Base-by-base conservation (phyloP, 2,888 invertebrate genomes). In the Xestobium rufovillosum region DNA sequence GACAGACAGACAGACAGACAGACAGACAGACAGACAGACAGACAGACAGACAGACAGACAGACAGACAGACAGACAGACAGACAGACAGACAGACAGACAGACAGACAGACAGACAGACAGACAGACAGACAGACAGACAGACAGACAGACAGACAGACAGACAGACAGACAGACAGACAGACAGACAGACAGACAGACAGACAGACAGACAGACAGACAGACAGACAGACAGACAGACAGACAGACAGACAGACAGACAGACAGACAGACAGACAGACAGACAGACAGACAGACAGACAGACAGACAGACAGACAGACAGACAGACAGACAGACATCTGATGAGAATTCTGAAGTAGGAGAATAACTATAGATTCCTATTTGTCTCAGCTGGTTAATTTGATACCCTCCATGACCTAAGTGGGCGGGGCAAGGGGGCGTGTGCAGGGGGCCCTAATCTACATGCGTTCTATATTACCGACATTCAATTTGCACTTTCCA, bases 1-100 rank as follows among this genome's bases (percentile, higher is more conserved):
- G 23, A 23, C 23, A 23, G 23, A 23, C 23, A 23, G 23, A 23
- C 23, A 23, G 23, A 23, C 23, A 23, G 23, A 23, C 23, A 23
- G 23, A 23, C 23, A 23, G 23, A 23, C 23, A 23, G 23, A 23
- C 23, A 23, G 23, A 23, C 23, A 23, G 23, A 23, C 23, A 23
- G 23, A 23, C 23, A 23, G 23, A 23, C 23, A 23, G 23, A 23
- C 23, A 23, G 23, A 23, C 23, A 23, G 23, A 23, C 23, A 23
- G 23, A 23, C 23, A 23, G 23, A 23, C 23, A 23, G 23, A 23
- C 23, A 23, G 23, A 23, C 23, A 23, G 23, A 23, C 23, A 23
- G 23, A 23, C 23, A 23, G 23, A 23, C 23, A 23, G 23, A 23
- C 23, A 23, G 23, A 23, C 23, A 23, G 23, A 23, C 23, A 23